Evolutionary conservation across 1,140 invertebrate species (phyloP), one percentile per base, ranked within the genome.

Genomic region (Lepidurus packardi): DNA sequence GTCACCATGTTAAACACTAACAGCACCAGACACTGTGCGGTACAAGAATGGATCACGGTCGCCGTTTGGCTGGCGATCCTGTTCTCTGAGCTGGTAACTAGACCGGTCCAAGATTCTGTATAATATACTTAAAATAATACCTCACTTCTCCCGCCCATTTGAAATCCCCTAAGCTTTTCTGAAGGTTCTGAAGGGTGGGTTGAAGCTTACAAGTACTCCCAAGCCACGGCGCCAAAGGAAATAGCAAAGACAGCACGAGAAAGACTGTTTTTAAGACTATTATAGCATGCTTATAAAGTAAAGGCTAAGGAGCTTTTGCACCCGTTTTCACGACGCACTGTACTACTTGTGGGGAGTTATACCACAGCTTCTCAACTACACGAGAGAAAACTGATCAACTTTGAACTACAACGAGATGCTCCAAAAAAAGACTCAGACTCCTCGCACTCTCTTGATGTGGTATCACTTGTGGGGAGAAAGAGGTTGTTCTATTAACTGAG

Each of bases 121-220:
- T 65, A 21, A 65, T 65, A 65, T 65, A 65, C 53, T 65, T 65
- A 65, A 65, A 65, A 65, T 65, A 65, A 65, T 65, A 65, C 53
- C 53, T 65, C 53, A 65, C 53, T 65, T 65, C 53, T 21, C 53
- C 16, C 53, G 4, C 53, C 53, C 16, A n/a, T 65, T 21, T 65
- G 16, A 65, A 65, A 65, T 65, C 53, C 53, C 53, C 53, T 65
- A 21, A 65, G 53, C 53, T 65, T 65, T 65, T 65, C 21, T 65
- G 47, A 65, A 3, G 21, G 47, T n/a, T 6, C 13, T n/a, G 16
- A 65, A 65, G 13, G 13, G 53, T 13, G 16, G 16, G 16, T 65
- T 13, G 45, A 21, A 65, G 53, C 53, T 65, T 3, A 21, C 53
- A 65, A 65, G 21, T 65, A 65, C 21, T 65, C 53, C 34, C 34